Percentiles rank a stretch among this genome's conserved stretches.
Evolutionary conservation across 2,888 invertebrate genomes (phyloP).

Genomic region (Trypoxylon attenuatum): DNA sequence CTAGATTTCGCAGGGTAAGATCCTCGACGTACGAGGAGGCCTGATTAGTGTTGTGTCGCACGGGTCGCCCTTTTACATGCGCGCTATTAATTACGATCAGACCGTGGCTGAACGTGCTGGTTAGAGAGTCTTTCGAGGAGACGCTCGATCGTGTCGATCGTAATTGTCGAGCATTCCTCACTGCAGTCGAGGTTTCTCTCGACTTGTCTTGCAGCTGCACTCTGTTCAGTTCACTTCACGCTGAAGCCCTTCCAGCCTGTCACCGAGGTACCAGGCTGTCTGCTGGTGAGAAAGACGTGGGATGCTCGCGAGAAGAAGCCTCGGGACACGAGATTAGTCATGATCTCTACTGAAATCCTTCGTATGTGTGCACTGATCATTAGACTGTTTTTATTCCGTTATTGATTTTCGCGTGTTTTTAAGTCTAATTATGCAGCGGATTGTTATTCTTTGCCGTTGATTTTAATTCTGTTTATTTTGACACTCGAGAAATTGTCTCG

Average conservation of each 20-base stretch:
- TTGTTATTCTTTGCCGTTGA: no score
- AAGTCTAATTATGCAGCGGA: no score
- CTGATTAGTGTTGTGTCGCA: slow-evolving; percentile 49
- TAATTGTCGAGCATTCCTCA: slow-evolving; percentile 38
- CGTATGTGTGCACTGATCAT: no score
- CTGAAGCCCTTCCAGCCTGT: neutral
- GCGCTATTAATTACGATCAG: slow-evolving; percentile 61
- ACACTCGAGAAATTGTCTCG: no score
- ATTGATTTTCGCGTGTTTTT: no score
- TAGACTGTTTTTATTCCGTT: no score
- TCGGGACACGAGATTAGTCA: slow-evolving; percentile 12
- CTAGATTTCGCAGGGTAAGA: slow-evolving; percentile 31
- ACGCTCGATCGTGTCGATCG: slow-evolving; percentile 46
- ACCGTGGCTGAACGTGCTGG: no score
- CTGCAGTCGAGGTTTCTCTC: no score
- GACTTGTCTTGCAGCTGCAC: slow-evolving; percentile 15
- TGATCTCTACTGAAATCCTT: slow-evolving; percentile 3
- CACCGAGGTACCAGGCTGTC: slow-evolving; percentile 51
- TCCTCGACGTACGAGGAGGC: slow-evolving; percentile 19
- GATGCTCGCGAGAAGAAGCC: slow-evolving; percentile 11
- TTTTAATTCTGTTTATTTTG: no score
- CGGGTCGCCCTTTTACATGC: slow-evolving; percentile 25
- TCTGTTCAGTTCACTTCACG: slow-evolving; percentile 13
- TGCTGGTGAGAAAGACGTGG: slow-evolving; percentile 50
- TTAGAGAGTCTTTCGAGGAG: no score